These are phyloP conservation scores for Rhinatrema bivittatum DNA, from an alignment of 2,797 vertebrate genomes.

Conservation along the genomic window DNA sequence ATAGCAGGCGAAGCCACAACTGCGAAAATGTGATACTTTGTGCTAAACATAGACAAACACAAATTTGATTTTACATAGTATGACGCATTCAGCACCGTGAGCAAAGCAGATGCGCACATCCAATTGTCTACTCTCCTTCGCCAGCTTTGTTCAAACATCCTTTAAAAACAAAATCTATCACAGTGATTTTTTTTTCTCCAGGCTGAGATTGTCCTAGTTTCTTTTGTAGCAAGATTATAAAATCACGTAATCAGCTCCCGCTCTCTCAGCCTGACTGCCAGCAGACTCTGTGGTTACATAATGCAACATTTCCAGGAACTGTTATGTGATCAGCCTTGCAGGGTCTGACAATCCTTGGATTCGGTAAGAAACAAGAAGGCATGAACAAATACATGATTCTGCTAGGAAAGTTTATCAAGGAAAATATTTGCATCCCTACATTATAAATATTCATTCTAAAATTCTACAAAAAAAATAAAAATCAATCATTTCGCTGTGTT, in stretches of 20 bases:
- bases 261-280: conserved; percentile 43
- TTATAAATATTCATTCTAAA: too few species aligned
- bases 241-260: conserved; percentile 55
- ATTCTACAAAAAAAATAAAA: too few species aligned
- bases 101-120: conserved; percentile 24
- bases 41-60: conserved; percentile 55
- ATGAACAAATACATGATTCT: neutral
- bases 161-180: conserved; percentile 21
- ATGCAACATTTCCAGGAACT: conserved; percentile 70
- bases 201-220: conserved; percentile 50
- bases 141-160: conserved; percentile 22
- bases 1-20: conserved; percentile 53
- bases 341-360: conserved; percentile 33
- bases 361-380: conserved; percentile 23
- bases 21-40: conserved; percentile 40
- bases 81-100: conserved; percentile 30
- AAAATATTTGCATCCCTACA: too few species aligned
- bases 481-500: too few species aligned
- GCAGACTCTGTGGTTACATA: conserved; percentile 67
- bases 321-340: conserved; percentile 39
- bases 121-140: conserved; percentile 37
- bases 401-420: too few species aligned
- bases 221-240: conserved; percentile 68
- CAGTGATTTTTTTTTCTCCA: conserved; percentile 22
- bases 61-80: conserved; percentile 41